A percentile compares a stretch with the other conserved stretches of the same genome.
phyloP scores from a whole-genome alignment of 2,113 vertebrate genomes.

The Leucoraja erinaceus region DNA sequence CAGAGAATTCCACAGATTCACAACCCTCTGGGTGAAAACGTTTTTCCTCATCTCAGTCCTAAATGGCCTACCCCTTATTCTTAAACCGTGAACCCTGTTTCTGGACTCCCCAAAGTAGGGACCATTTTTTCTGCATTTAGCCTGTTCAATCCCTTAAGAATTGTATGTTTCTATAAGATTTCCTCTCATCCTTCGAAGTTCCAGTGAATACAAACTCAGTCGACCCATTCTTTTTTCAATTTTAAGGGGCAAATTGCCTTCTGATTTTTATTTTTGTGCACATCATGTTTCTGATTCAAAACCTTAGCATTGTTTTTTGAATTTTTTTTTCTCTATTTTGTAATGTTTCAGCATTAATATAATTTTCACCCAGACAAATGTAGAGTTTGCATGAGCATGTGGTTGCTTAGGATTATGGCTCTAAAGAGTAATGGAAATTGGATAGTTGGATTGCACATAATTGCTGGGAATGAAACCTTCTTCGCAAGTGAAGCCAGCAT shows the following conservation, averaged over 20 bases:
- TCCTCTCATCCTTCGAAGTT: too few relatives aligned
- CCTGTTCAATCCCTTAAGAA: too few relatives aligned
- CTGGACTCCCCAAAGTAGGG: too few relatives aligned
- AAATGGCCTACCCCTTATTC: too few relatives aligned
- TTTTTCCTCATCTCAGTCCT: too few relatives aligned
- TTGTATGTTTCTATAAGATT: too few relatives aligned
- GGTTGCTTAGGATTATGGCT: neutral
- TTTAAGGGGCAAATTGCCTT: neutral
- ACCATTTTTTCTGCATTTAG: too few relatives aligned
- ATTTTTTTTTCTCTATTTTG: neutral
- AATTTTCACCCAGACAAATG: neutral
- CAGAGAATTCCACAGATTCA: too few relatives aligned
- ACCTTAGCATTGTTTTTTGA: neutral
- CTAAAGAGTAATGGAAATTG: neutral
- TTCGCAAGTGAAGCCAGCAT: neutral
- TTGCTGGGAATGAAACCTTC: neutral
- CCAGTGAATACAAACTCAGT: too few relatives aligned
- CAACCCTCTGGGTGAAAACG: too few relatives aligned
- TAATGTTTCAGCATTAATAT: neutral
- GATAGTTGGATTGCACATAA: neutral
- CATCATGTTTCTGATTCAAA: neutral
- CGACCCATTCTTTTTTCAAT: too few relatives aligned
- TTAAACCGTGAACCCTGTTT: too few relatives aligned
- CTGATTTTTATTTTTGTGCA: neutral
- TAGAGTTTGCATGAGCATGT: neutral